phyloP scores from a whole-genome alignment of 2,113 vertebrate genomes.

The Nycticryphes semicollaris region DNA sequence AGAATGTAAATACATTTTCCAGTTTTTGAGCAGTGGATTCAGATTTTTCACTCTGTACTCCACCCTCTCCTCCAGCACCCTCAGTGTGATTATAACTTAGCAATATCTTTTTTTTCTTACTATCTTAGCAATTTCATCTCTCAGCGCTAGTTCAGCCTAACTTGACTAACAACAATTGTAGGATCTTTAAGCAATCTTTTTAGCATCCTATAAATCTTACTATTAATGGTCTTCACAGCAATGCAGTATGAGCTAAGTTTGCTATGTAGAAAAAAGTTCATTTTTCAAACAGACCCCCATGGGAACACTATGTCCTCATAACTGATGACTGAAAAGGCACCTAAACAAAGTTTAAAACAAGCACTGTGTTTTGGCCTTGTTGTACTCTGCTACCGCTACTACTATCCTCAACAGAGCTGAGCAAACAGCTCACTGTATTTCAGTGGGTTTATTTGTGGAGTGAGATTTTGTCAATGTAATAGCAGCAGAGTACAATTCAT shows the following conservation, averaged over 20 bases:
- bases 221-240: slow-evolving; percentile 11
- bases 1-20: not conserved
- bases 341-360: slow-evolving; percentile 28
- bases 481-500: not conserved
- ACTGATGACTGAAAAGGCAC: slow-evolving; percentile 32
- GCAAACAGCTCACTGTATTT: not conserved
- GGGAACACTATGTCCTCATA: slow-evolving; percentile 21
- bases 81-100: not conserved
- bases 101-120: not conserved
- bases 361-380: not conserved
- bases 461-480: not conserved
- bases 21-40: not conserved
- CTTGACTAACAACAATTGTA: slow-evolving; percentile 1
- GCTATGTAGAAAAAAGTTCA: not conserved
- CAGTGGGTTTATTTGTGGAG: not conserved
- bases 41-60: not conserved
- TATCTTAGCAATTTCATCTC: not conserved
- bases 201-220: slow-evolving; percentile 36
- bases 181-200: slow-evolving; percentile 13
- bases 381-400: not conserved
- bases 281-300: slow-evolving; percentile 43
- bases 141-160: not conserved
- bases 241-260: not conserved
- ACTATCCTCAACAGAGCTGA: not conserved
- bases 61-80: not conserved